Percentiles rank a stretch among this genome's conserved stretches.
These are phyloP conservation scores for Microctonus hyperodae DNA, from an alignment of 2,888 invertebrate genomes.

Conservation along the genomic window DNA sequence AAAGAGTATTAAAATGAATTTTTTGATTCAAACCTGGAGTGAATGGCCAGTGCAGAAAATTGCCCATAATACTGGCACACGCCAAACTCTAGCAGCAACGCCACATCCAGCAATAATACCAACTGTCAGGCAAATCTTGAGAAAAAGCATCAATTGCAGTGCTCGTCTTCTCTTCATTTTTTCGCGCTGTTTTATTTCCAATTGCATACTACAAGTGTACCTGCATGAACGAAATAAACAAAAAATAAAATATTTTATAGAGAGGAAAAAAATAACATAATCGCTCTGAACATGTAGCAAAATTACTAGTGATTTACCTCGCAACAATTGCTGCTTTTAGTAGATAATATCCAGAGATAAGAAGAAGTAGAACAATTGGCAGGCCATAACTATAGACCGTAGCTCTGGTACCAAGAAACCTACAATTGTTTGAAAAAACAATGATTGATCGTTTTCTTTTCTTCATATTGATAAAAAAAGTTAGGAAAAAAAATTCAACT, in stretches of 20 bases:
- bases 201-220: conserved; percentile 69
- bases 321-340: conserved; percentile 68
- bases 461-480: background rate
- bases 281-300: background rate
- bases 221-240: conserved; percentile 45
- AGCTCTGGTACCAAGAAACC: conserved; percentile 66
- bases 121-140: conserved; percentile 66
- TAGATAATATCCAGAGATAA: conserved; percentile 64
- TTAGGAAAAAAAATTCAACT: background rate
- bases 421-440: conserved; percentile 47
- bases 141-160: conserved; percentile 69
- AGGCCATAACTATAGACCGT: conserved; percentile 66
- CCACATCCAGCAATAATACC: conserved; percentile 63
- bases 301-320: conserved; percentile 43
- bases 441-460: conserved; percentile 1
- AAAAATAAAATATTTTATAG: background rate
- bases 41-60: conserved; percentile 60
- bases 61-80: conserved; percentile 58
- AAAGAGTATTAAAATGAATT: background rate
- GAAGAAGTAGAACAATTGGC: conserved; percentile 64
- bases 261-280: background rate
- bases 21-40: conserved; percentile 52
- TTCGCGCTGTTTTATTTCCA: conserved; percentile 68
- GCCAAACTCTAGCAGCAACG: conserved; percentile 58
- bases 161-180: conserved; percentile 69